Evolutionary conservation across 2,888 invertebrate species (phyloP).

Genomic region (Bombyx huttoni): DNA sequence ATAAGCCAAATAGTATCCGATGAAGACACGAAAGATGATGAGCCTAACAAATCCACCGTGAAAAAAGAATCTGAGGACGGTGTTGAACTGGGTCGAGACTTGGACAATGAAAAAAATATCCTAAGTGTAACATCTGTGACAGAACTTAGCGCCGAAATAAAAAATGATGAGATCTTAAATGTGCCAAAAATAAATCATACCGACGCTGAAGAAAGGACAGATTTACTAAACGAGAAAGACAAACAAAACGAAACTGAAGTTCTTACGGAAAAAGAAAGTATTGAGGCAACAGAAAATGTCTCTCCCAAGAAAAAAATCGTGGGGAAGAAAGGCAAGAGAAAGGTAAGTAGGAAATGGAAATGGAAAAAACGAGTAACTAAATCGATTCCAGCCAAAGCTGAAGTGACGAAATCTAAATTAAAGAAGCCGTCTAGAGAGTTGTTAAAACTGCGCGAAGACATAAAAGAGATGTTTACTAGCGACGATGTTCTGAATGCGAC

Average conservation of each 20-base stretch:
- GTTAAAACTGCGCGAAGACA: constrained; percentile 77
- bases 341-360: constrained; percentile 6
- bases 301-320: constrained; percentile 11
- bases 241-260: constrained; percentile 6
- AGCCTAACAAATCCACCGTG: neutral
- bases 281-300: constrained; percentile 1
- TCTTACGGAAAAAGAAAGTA: constrained; percentile 4
- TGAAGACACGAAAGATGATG: constrained; percentile 30
- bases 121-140: neutral
- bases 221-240: neutral
- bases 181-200: neutral
- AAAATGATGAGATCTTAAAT: neutral
- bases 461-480: constrained; percentile 79
- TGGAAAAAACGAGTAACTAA: constrained; percentile 20
- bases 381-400: constrained; percentile 14
- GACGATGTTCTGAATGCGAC: constrained; percentile 74
- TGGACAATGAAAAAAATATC: neutral
- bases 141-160: neutral
- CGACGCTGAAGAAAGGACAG: constrained; percentile 1
- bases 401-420: constrained; percentile 11
- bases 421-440: constrained; percentile 63
- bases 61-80: neutral
- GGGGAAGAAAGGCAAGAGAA: constrained; percentile 15
- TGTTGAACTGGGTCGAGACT: neutral
- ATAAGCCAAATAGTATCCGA: constrained; percentile 71